Conservation (phyloP, 2,888 invertebrate genomes). For the Campaea margaritaria region DNA sequence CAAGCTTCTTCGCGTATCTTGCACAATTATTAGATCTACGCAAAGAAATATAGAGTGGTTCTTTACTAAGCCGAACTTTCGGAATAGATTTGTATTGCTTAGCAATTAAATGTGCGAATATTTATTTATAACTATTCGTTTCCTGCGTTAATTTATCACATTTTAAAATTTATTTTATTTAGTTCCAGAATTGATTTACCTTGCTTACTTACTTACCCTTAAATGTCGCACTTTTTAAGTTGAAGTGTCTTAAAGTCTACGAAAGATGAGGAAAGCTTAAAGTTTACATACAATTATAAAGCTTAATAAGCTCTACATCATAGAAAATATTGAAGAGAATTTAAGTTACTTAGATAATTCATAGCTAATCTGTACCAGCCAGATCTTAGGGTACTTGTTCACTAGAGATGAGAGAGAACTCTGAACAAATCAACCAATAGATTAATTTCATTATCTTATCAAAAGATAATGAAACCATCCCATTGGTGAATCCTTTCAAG, state of each 20-base stretch:
- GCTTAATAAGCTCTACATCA: slow-evolving; percentile 31
- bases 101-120: slow-evolving; percentile 15
- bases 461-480: too few relatives aligned
- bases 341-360: slow-evolving; percentile 26
- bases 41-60: too few relatives aligned
- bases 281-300: slow-evolving; percentile 40
- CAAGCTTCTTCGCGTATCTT: too few relatives aligned
- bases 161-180: slow-evolving; percentile 14
- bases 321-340: slow-evolving; percentile 33
- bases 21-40: too few relatives aligned
- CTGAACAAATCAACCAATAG: too few relatives aligned
- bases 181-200: slow-evolving; percentile 9
- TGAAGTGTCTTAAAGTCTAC: slow-evolving; percentile 13
- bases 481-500: too few relatives aligned
- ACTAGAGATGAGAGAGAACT: too few relatives aligned
- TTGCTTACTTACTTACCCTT: neutral
- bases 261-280: slow-evolving; percentile 25
- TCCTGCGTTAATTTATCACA: slow-evolving; percentile 26
- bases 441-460: too few relatives aligned
- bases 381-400: slow-evolving; percentile 40
- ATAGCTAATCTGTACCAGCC: slow-evolving; percentile 57
- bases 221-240: slow-evolving; percentile 7
- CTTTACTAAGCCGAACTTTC: too few relatives aligned
- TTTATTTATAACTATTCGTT: slow-evolving; percentile 6
- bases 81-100: slow-evolving; percentile 10